Evolutionary conservation across 2,888 invertebrate genomes (phyloP), one percentile per base, ranked within the genome.

Genomic region (Neocrepidodera transversa): DNA sequence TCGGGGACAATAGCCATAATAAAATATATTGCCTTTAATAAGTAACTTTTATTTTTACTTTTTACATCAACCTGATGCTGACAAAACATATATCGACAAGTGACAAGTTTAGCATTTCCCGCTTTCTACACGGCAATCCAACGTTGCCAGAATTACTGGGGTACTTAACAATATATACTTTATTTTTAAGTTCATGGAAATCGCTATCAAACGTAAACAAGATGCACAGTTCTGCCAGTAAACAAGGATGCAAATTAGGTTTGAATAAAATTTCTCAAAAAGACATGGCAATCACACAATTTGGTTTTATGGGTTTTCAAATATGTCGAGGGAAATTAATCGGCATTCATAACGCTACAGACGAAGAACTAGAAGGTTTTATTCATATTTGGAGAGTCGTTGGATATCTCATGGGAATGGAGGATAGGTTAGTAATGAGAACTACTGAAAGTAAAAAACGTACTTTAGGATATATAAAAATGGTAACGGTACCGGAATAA

Each of bases 261-360:
- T 65, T 82, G 1, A 84, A 85, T 0, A 80, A 82, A 35, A 87
- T 95, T 23, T 87, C 90, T 0, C 95, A 95, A 76, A 85, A 89
- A 65, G 94, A 95, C 75, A 86, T 96, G 84, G 90, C 89, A 0
- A 77, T 95, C 10, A 94, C 95, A 0, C 93, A 92, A 78, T 92
- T 92, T 74, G 94, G 93, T 1, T 95, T 95, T 75, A 85, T 95
- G 73, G 95, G 93, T 0, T 87, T 87, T 66, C 82, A 87, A 0
- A 75, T 92, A 0, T 72, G 90, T 3, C 62, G 68, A 58, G 51
- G 61, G 14, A 30, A 67, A 18, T 76, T 82, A 52, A 83, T 93
- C 43, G 91, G 92, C 0, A 80, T 94, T 10, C 76, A 82, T 6
- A 82, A 85, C 61, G 78, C 83, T 2, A 83, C 81, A 7, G 78